Conservation (phyloP, 2,888 invertebrate species). For the Pollenia griseotomentosa region DNA sequence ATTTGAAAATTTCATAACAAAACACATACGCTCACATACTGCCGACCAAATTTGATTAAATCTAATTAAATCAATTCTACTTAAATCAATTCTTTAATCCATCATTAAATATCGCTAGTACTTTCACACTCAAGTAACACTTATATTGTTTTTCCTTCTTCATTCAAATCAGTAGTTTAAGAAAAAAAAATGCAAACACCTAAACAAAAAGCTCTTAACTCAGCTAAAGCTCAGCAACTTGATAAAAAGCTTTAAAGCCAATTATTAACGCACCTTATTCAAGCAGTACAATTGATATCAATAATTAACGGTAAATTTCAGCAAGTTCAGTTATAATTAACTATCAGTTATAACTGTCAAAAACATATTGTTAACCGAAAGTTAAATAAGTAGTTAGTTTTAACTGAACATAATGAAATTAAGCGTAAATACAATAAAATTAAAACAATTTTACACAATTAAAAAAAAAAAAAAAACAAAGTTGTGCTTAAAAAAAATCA, state of each 20-base stretch:
- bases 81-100: slow-evolving; percentile 32
- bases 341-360: too few species aligned
- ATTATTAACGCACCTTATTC: slow-evolving; percentile 58
- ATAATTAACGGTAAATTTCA: background rate
- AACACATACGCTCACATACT: slow-evolving; percentile 70
- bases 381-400: too few species aligned
- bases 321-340: too few species aligned
- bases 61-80: slow-evolving; percentile 1
- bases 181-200: slow-evolving; percentile 9
- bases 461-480: slow-evolving; percentile 8
- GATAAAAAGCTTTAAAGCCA: slow-evolving; percentile 55
- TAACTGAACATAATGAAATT: too few species aligned
- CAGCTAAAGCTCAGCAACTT: slow-evolving; percentile 58
- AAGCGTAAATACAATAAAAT: slow-evolving; percentile 1
- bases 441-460: background rate
- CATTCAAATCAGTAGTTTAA: slow-evolving; percentile 14
- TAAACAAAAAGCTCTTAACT: slow-evolving; percentile 32
- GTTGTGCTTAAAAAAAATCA: slow-evolving; percentile 4
- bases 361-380: too few species aligned
- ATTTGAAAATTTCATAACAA: slow-evolving; percentile 73
- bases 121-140: slow-evolving; percentile 16
- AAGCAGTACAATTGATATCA: slow-evolving; percentile 50
- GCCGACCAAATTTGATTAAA: slow-evolving; percentile 41
- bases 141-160: slow-evolving; percentile 3
- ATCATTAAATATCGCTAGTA: slow-evolving; percentile 30